Percentiles rank a stretch among this genome's conserved stretches.
phyloP scores from a whole-genome alignment of 1,140 invertebrate species.

The Camponotus floridanus region DNA sequence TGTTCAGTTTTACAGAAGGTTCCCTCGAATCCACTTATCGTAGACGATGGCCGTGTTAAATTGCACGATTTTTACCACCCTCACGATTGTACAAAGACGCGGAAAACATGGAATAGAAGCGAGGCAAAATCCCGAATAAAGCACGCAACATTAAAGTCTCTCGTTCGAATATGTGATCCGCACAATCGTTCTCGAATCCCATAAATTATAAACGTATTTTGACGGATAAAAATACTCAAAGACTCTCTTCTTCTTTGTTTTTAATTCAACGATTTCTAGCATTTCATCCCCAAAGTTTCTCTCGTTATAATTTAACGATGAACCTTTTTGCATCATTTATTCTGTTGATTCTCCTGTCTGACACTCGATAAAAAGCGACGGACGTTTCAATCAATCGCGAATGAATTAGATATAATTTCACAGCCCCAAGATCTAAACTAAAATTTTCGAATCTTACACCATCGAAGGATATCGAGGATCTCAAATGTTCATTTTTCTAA shows the following conservation, averaged over 20 bases:
- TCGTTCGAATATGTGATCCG: background rate
- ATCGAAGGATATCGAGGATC: background rate
- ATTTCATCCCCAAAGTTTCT: slow-evolving; percentile 24
- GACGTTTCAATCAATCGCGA: background rate
- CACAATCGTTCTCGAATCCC: background rate
- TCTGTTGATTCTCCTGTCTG: background rate
- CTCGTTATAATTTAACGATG: slow-evolving; percentile 2
- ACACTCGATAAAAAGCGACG: background rate
- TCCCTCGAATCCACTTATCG: no score
- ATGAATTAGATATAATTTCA: slow-evolving; percentile 17
- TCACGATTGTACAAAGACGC: background rate
- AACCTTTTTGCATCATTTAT: slow-evolving; percentile 14
- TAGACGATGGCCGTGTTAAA: background rate
- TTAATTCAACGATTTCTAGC: background rate
- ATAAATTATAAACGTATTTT: background rate
- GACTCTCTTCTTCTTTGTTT: slow-evolving; percentile 16
- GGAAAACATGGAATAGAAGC: background rate
- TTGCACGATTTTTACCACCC: background rate
- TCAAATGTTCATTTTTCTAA: background rate
- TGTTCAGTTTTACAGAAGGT: no score
- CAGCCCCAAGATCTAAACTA: background rate
- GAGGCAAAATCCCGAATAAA: slow-evolving; percentile 11
- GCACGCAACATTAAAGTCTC: slow-evolving; percentile 4
- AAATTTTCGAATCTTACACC: background rate
- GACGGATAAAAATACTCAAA: slow-evolving; percentile 17